These are phyloP conservation scores for Galerucella calmariensis DNA, from an alignment of 2,888 invertebrate species.

Conservation along the genomic window DNA sequence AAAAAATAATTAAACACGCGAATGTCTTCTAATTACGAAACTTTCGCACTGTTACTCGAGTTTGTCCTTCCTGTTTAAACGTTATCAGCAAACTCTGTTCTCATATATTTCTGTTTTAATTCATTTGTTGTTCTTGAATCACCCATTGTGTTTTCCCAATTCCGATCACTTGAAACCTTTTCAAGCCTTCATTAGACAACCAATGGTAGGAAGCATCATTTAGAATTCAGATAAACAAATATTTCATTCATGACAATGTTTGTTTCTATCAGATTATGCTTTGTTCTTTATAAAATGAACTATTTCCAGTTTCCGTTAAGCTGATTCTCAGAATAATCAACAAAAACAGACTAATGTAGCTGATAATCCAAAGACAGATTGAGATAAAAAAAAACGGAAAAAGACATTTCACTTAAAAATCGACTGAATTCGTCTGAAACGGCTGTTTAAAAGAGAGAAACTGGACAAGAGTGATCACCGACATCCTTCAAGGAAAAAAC, in stretches of 20 bases:
- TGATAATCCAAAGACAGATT: too few species aligned
- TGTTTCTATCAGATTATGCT: background rate
- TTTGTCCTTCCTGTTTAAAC: conserved; percentile 16
- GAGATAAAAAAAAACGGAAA: too few species aligned
- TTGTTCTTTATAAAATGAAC: background rate
- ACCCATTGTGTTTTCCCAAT: conserved; percentile 4
- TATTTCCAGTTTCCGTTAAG: background rate
- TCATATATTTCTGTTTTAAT: conserved; percentile 5
- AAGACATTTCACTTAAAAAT: too few species aligned
- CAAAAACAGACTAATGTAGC: too few species aligned
- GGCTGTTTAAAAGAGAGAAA: too few species aligned
- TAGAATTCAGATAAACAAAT: background rate
- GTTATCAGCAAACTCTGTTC: conserved; percentile 17
- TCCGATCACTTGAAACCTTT: background rate
- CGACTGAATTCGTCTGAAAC: too few species aligned
- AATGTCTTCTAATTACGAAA: conserved; percentile 21
- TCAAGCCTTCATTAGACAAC: background rate
- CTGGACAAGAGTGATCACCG: too few species aligned
- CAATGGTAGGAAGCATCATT: background rate
- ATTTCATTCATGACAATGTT: background rate
- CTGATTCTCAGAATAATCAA: too few species aligned
- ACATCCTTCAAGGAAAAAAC: too few species aligned
- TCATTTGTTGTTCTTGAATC: conserved; percentile 16
- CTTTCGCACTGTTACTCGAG: conserved; percentile 12
- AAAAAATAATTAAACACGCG: conserved; percentile 15